These are phyloP conservation scores for Caenorhabditis briggsae DNA, from an alignment of 1,140 invertebrate species.

Conservation along the genomic window DNA sequence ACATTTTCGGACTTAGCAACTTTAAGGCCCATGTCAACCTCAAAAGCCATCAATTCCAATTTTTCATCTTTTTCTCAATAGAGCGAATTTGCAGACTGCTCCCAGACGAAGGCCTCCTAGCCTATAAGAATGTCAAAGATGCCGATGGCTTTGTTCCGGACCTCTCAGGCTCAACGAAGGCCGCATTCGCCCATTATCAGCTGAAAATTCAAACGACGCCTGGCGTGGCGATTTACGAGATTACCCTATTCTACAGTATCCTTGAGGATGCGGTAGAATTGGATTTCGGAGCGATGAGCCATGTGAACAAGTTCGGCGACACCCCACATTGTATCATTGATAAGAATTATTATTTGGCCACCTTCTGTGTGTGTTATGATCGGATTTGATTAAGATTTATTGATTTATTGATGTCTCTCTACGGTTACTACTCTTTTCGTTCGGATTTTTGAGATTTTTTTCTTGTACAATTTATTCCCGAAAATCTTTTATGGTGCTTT, in stretches of 20 bases:
- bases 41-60: no score
- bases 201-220: conserved; percentile 85
- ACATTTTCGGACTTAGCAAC: no score
- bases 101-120: conserved; percentile 82
- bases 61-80: not conserved
- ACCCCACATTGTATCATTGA: conserved; percentile 86
- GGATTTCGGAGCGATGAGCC: conserved; percentile 85
- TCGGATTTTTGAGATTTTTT: no score
- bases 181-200: conserved; percentile 83
- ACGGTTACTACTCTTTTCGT: no score
- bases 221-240: conserved; percentile 84
- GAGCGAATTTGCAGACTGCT: conserved; percentile 59
- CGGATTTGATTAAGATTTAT: conserved; percentile 60
- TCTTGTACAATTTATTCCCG: no score
- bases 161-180: conserved; percentile 82
- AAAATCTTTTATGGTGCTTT: no score
- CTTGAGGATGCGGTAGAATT: conserved; percentile 82
- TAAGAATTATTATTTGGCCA: conserved; percentile 76
- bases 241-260: conserved; percentile 83
- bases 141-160: conserved; percentile 86
- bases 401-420: no score
- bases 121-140: conserved; percentile 85
- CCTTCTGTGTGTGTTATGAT: conserved; percentile 77
- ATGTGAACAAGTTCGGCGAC: conserved; percentile 88
- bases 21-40: no score